These are phyloP conservation scores for Rissa tridactyla DNA, from an alignment of 2,113 vertebrate genomes.

Conservation along the genomic window DNA sequence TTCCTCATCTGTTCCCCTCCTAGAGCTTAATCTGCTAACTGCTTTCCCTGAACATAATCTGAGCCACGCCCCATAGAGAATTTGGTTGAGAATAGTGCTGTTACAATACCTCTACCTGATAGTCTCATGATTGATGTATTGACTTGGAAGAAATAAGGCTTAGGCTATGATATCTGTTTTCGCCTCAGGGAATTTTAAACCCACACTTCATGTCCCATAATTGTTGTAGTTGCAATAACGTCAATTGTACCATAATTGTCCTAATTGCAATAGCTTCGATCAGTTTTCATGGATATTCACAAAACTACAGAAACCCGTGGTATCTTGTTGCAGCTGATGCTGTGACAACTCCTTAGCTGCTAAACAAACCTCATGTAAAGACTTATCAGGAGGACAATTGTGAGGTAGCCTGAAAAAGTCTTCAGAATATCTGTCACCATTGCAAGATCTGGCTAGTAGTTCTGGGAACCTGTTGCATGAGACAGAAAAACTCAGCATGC, in stretches of 20 bases:
- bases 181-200: not conserved
- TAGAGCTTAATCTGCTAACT: not conserved
- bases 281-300: not conserved
- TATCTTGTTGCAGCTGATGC: not conserved
- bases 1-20: not conserved
- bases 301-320: not conserved
- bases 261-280: accelerated
- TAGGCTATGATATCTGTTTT: not conserved
- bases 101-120: not conserved
- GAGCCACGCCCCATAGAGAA: not conserved
- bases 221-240: not conserved
- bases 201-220: not conserved
- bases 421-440: not conserved
- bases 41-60: not conserved
- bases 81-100: not conserved
- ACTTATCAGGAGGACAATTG: not conserved
- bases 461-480: not conserved
- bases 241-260: not conserved
- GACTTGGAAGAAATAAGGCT: not conserved
- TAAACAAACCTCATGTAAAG: not conserved
- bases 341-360: not conserved
- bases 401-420: not conserved
- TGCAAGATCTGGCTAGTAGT: not conserved
- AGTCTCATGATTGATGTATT: not conserved
- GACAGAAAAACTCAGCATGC: not conserved